phyloP scores from a whole-genome alignment of 1,140 invertebrate genomes.

The Phymorhynchus buccinoides region DNA sequence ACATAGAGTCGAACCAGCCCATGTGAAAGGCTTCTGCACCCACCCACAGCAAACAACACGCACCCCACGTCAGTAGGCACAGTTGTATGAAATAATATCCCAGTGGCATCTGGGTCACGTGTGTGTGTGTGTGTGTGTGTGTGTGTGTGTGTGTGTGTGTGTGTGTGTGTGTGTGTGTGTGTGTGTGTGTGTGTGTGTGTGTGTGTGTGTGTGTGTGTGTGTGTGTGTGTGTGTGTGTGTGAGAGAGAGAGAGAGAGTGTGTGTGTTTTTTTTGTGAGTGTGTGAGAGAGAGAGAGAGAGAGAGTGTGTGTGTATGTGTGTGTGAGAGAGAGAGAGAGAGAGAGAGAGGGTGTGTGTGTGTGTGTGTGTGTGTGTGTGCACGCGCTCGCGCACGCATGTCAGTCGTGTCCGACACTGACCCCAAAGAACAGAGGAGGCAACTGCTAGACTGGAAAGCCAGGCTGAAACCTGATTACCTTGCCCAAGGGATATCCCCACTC shows the following conservation, averaged over 20 bases:
- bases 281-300: no score
- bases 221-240: slow-evolving; percentile 10
- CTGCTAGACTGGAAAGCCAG: no score
- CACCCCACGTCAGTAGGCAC: background rate
- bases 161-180: slow-evolving; percentile 15
- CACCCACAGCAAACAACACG: background rate
- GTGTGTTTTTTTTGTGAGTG: no score
- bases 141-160: slow-evolving; percentile 8
- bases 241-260: background rate
- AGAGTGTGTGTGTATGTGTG: no score
- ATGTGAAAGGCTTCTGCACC: background rate
- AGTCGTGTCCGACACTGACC: no score
- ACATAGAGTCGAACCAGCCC: background rate
- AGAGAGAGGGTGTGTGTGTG: no score
- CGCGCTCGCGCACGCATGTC: no score
- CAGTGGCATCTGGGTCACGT: background rate
- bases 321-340: no score
- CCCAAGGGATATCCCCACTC: no score
- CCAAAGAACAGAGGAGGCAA: no score
- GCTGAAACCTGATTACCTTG: no score
- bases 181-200: slow-evolving; percentile 26
- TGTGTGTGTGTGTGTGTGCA: no score
- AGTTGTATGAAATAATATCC: background rate
- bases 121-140: background rate
- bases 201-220: background rate